These are phyloP conservation scores for Aegotheles bennettii DNA, from an alignment of 2,113 vertebrate species.

Conservation along the genomic window DNA sequence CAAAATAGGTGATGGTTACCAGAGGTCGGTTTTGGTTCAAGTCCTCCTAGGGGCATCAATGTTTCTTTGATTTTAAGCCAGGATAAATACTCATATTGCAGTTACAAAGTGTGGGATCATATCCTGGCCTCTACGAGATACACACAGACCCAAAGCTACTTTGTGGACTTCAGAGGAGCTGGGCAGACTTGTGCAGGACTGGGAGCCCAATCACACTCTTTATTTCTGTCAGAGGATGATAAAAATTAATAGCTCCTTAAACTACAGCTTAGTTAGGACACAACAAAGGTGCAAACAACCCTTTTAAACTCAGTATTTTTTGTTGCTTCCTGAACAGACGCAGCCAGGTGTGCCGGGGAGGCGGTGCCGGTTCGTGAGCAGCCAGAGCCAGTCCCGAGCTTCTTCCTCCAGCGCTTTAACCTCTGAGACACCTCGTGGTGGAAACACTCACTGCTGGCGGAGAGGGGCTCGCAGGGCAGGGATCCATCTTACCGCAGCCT, in stretches of 20 bases:
- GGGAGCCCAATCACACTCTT: not conserved
- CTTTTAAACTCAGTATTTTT: not conserved
- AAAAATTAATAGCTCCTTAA: not conserved
- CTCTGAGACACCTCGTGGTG: constrained; percentile 76
- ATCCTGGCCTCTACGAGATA: not conserved
- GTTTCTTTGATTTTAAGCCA: not conserved
- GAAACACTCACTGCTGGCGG: constrained; percentile 36
- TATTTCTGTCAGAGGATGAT: not conserved
- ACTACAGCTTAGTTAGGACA: not conserved
- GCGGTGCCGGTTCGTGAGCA: not conserved
- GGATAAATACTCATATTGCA: not conserved
- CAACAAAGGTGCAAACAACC: not conserved
- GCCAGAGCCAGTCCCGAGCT: not conserved
- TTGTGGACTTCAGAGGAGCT: not conserved
- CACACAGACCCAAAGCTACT: not conserved
- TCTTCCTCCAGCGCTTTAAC: not conserved
- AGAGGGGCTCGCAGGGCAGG: not conserved
- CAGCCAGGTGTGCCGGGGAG: not conserved
- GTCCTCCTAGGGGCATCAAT: not conserved
- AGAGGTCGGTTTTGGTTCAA: not conserved
- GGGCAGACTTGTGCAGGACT: not conserved
- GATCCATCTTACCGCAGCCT: constrained; percentile 36
- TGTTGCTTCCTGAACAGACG: not conserved
- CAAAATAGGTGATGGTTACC: not conserved
- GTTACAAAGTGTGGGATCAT: not conserved